These are phyloP conservation scores for Reticulitermes lucifugus DNA, from an alignment of 2,888 invertebrate genomes.

Conservation along the genomic window DNA sequence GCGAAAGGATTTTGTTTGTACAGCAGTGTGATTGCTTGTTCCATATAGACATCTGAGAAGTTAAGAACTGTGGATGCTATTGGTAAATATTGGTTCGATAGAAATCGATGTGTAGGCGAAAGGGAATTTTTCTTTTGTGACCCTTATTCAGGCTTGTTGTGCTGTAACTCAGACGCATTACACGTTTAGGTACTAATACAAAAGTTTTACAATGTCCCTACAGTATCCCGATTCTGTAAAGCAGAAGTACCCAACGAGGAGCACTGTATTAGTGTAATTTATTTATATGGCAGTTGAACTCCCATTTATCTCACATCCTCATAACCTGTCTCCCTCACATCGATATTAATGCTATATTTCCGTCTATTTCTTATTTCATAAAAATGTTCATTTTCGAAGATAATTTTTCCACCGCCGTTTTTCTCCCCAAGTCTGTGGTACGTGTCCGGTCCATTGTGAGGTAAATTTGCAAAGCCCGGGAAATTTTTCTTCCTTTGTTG, in stretches of 20 bases:
- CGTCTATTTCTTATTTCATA: too few relatives aligned
- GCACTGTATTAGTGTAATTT: too few relatives aligned
- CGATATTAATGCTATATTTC: too few relatives aligned
- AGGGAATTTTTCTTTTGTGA: not conserved
- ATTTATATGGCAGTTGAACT: not conserved
- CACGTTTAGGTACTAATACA: not conserved
- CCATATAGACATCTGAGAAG: not conserved
- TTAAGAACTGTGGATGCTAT: not conserved
- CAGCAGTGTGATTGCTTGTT: not conserved
- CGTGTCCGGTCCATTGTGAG: too few relatives aligned
- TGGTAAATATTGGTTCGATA: constrained; percentile 12
- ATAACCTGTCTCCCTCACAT: too few relatives aligned
- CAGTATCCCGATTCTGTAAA: not conserved
- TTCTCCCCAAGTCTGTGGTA: too few relatives aligned
- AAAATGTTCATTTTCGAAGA: too few relatives aligned
- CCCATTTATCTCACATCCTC: too few relatives aligned
- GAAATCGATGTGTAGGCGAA: not conserved
- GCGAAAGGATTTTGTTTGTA: constrained; percentile 2
- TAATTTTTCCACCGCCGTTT: too few relatives aligned
- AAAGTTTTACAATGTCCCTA: not conserved
- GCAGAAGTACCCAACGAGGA: too few relatives aligned
- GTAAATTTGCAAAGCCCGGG: too few relatives aligned
- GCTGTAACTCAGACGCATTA: not conserved
- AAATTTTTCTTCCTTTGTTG: too few relatives aligned
- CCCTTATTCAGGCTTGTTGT: not conserved